phyloP scores from a whole-genome alignment of 2,797 vertebrate species.

The Chaetophractus vellerosus region DNA sequence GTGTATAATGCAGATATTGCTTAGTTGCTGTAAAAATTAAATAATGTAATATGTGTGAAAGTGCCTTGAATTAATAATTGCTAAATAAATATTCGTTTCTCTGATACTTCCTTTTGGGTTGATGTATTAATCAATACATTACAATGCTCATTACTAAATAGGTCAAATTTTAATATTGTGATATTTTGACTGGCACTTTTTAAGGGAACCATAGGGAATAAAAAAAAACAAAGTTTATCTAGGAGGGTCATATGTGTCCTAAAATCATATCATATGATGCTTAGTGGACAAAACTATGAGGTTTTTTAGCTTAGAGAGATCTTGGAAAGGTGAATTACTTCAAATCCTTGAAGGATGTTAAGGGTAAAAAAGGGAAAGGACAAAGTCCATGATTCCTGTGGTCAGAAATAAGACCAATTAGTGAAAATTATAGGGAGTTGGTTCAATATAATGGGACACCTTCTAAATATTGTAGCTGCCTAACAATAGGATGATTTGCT shows the following conservation, averaged over 20 bases:
- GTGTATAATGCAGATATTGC: background rate
- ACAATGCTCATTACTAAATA: background rate
- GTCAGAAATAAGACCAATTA: background rate
- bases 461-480: background rate
- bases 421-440: background rate
- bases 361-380: background rate
- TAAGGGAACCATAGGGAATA: background rate
- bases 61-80: background rate
- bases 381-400: background rate
- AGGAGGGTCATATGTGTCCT: background rate
- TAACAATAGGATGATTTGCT: background rate
- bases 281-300: background rate
- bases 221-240: background rate
- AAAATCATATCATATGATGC: background rate
- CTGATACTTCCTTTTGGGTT: background rate
- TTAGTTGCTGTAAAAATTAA: background rate
- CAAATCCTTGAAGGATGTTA: background rate
- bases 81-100: background rate
- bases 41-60: background rate
- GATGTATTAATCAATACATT: background rate
- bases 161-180: background rate
- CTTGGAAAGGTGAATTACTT: background rate
- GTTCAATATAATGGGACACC: background rate
- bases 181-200: background rate
- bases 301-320: background rate